Conservation (phyloP, 2,113 vertebrate species). For the Phyllostomus discolor region DNA sequence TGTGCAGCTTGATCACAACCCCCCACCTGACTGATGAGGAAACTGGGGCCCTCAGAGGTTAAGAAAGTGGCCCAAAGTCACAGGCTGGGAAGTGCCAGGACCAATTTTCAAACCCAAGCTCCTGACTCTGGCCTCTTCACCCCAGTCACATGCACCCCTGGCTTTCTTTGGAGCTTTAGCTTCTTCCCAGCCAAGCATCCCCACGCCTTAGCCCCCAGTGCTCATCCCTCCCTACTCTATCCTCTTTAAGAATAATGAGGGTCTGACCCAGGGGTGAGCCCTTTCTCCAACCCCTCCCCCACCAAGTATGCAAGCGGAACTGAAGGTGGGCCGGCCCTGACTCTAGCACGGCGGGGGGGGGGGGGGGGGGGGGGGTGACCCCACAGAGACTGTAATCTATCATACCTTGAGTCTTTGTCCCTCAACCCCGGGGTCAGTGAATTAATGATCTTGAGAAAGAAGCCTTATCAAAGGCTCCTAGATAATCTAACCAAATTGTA, state of each 20-base stretch:
- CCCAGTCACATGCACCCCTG: no score
- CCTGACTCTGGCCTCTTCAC: neutral
- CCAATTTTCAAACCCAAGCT: neutral
- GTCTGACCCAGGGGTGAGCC: neutral
- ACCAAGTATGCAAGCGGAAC: neutral
- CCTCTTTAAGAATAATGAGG: neutral
- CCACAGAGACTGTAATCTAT: neutral
- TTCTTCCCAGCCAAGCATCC: neutral
- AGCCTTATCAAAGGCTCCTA: neutral
- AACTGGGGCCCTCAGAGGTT: neutral
- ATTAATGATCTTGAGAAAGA: neutral
- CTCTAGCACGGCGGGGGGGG: neutral
- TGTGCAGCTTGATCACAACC: accelerated
- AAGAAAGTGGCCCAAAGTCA: neutral
- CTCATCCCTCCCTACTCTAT: no score
- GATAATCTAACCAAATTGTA: neutral
- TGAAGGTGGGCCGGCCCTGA: neutral
- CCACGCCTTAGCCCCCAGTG: neutral
- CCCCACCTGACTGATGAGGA: neutral
- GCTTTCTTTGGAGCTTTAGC: neutral
- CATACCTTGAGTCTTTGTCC: neutral
- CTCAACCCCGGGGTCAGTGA: neutral
- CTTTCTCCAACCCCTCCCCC: neutral
- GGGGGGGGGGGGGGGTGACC: neutral
- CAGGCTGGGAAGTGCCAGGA: neutral